Base-by-base conservation (phyloP, 2,113 vertebrate species). In the Echinops telfairi region DNA sequence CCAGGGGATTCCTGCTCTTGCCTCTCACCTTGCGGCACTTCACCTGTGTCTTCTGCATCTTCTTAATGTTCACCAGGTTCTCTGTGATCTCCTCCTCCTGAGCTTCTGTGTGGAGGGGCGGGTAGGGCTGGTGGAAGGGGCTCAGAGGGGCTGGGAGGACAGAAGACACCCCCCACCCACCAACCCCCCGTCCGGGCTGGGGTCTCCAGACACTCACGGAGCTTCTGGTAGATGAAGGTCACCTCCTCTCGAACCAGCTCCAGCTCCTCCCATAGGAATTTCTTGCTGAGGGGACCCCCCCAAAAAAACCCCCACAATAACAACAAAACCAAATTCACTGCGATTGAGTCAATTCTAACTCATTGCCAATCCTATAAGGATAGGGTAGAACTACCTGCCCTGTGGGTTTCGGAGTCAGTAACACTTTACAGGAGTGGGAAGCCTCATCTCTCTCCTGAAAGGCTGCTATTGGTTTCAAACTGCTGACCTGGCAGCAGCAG, bases 181-280 rank as follows among this genome's bases (percentile, higher is more conserved):
- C 57, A 19, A 23, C 62, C 62, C 62, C 62, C 12, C 60, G 5
- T 16, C 60, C 19, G 0, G 1, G 64, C 31, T 20, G 27, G 14
- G 57, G 53, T 82, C 19, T 84, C 68, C 33, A 0, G 83, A 57
- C 25, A 97, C 97, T 92, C 95, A 98, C 97, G 94, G 53, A 98
- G 96, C 89, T 97, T 98, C 89, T 96, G 95, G 40, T 97, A 97
- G 84, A 98, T 97, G 93, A 92, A 95, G 60, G 94, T 95, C 95
- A 97, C 96, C 76, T 98, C 97, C 57, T 97, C 92, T n/a, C 94
- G 92, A 11, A 97, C 92, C 70, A 97, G 76, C 88, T 98, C 97
- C 91, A 97, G 95, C 89, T 98, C 97, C 71, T 98, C 97, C 96
- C 97, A 97, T 31, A 98, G 95, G 71, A 98, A 97, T 70, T 96